These are phyloP conservation scores for Neostethus bicornis DNA, from an alignment of 2,797 vertebrate genomes.

Conservation along the genomic window DNA sequence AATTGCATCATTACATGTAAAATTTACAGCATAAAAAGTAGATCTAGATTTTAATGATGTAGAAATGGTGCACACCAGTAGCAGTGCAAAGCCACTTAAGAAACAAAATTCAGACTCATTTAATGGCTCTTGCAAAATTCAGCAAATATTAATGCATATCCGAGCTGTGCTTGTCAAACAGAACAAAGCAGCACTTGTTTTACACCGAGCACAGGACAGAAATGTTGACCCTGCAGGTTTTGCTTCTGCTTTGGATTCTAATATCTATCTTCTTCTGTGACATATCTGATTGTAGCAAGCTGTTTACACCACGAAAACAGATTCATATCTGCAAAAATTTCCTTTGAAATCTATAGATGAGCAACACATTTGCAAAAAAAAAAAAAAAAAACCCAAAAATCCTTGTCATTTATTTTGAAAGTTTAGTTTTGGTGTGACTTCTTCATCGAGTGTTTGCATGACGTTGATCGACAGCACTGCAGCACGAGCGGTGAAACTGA, in stretches of 20 bases:
- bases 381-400: neutral
- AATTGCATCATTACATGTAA: no score
- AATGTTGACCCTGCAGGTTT: conserved; percentile 23
- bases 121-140: conserved; percentile 18
- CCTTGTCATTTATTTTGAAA: neutral
- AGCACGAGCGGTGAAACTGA: conserved; percentile 3
- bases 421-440: neutral
- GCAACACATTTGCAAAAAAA: neutral
- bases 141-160: conserved; percentile 40
- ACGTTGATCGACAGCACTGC: conserved; percentile 1
- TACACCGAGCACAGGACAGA: conserved; percentile 13
- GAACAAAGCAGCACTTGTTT: conserved; percentile 46
- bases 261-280: conserved; percentile 18
- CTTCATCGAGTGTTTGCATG: conserved; percentile 3
- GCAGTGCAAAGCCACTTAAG: conserved; percentile 10
- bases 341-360: conserved; percentile 8
- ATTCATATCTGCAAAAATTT: conserved; percentile 1
- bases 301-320: conserved; percentile 23
- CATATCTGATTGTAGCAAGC: conserved; percentile 20
- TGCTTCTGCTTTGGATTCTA: conserved; percentile 10
- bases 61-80: conserved; percentile 18
- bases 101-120: conserved; percentile 23
- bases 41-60: no score
- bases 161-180: conserved; percentile 31
- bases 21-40: no score